Evolutionary conservation across 2,888 invertebrate genomes (phyloP).

Genomic region (Drosophila pseudotalamancana): DNA sequence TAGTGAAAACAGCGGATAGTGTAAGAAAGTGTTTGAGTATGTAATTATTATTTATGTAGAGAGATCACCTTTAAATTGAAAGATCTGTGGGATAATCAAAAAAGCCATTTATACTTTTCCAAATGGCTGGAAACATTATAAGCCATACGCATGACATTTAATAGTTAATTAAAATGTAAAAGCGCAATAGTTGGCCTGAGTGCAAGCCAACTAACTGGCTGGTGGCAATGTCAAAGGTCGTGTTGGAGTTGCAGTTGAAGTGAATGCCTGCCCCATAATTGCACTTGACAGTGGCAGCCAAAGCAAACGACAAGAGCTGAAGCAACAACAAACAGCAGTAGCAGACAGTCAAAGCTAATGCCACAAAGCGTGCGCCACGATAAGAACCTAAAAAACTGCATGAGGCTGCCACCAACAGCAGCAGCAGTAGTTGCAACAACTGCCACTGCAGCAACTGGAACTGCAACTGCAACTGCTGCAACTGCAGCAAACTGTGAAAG

Average conservation of each 20-base stretch:
- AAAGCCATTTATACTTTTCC: constrained; percentile 16
- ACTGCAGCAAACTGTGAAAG: constrained; percentile 66
- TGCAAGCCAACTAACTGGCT: neutral
- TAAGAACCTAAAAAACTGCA: constrained; percentile 31
- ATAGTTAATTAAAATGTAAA: constrained; percentile 54
- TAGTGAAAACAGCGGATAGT: neutral
- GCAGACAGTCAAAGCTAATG: constrained; percentile 57
- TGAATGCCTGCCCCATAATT: constrained; percentile 73
- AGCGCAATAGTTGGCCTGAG: neutral
- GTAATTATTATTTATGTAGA: neutral
- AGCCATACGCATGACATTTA: constrained; percentile 35
- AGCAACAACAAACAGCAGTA: constrained; percentile 38
- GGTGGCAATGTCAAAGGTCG: constrained; percentile 69
- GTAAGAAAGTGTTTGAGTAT: neutral
- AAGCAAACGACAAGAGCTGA: constrained; percentile 29
- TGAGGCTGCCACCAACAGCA: constrained; percentile 24
- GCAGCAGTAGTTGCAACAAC: constrained; percentile 10
- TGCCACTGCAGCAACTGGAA: constrained; percentile 7
- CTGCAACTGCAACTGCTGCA: constrained; percentile 11
- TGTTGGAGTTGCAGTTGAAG: constrained; percentile 23
- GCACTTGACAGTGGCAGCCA: constrained; percentile 71
- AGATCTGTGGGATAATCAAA: constrained; percentile 40
- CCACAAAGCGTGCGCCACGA: constrained; percentile 56
- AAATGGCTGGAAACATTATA: constrained; percentile 11
- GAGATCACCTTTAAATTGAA: neutral